Evolutionary conservation across 1,140 invertebrate genomes (phyloP).

Genomic region (Aphaenogaster floridana): DNA sequence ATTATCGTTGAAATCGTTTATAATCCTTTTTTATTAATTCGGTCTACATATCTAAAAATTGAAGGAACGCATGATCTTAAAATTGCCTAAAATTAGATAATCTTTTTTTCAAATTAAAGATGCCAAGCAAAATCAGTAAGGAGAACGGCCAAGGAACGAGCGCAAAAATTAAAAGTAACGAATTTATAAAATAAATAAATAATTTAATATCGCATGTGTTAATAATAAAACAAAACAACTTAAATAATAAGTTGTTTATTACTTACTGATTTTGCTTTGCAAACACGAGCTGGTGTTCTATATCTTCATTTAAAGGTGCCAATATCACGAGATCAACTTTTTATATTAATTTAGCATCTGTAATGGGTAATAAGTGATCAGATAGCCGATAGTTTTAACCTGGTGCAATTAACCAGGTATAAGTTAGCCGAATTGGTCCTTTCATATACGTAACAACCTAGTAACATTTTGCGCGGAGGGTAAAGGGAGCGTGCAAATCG

Average conservation of each 20-base stretch:
- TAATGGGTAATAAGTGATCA: background rate
- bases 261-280: too few species aligned
- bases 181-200: too few species aligned
- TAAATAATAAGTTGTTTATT: too few species aligned
- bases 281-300: too few species aligned
- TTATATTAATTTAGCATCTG: background rate
- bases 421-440: constrained; percentile 23
- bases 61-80: background rate
- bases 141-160: too few species aligned
- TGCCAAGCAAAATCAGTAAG: too few species aligned
- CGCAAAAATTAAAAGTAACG: too few species aligned
- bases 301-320: background rate
- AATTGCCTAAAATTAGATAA: background rate
- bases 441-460: constrained; percentile 1
- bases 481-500: constrained; percentile 58
- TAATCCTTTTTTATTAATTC: background rate
- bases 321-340: background rate
- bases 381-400: background rate
- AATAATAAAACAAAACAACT: too few species aligned
- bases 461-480: constrained; percentile 15
- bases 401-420: background rate
- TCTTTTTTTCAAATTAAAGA: background rate
- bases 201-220: too few species aligned
- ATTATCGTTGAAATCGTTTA: background rate
- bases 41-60: background rate